A percentile compares a stretch with the other conserved stretches of the same genome.
Conservation (phyloP, 2,113 vertebrate genomes). For the Colossoma macropomum region DNA sequence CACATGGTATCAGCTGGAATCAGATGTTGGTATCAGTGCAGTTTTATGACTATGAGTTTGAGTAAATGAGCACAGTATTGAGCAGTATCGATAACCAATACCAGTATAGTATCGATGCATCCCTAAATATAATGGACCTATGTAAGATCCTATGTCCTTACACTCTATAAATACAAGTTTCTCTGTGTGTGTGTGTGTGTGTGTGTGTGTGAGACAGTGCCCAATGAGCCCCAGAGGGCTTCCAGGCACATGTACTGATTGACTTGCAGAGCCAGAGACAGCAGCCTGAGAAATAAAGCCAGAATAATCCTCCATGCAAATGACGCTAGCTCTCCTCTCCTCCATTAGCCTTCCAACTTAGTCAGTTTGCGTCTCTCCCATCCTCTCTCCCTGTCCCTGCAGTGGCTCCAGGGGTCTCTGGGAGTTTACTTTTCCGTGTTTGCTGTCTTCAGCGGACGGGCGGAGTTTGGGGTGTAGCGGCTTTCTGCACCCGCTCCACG, state of each 20-base stretch:
- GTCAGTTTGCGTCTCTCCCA: neutral
- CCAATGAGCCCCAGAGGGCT: conserved; percentile 40
- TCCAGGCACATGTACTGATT: conserved; percentile 46
- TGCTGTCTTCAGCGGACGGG: conserved; percentile 44
- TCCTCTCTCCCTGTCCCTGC: neutral
- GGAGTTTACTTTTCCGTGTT: neutral
- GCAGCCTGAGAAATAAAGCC: conserved; percentile 44
- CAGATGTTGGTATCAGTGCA: too few relatives aligned
- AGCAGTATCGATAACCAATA: too few relatives aligned
- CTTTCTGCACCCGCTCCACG: conserved; percentile 64
- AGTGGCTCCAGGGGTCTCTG: neutral
- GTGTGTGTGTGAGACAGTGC: conserved; percentile 4
- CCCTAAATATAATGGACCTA: too few relatives aligned
- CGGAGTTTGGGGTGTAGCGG: conserved; percentile 64
- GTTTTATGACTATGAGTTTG: too few relatives aligned
- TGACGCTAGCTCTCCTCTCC: conserved; percentile 14
- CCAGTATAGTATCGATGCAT: too few relatives aligned
- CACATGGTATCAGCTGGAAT: too few relatives aligned
- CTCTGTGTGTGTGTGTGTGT: neutral
- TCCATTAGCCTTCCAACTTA: neutral
- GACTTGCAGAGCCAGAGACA: conserved; percentile 39
- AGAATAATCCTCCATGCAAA: conserved; percentile 58
- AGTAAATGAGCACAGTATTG: too few relatives aligned
- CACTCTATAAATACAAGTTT: too few relatives aligned
- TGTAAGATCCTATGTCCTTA: too few relatives aligned